Base-by-base conservation (phyloP, 2,888 invertebrate genomes). In the Drosophila putrida region DNA sequence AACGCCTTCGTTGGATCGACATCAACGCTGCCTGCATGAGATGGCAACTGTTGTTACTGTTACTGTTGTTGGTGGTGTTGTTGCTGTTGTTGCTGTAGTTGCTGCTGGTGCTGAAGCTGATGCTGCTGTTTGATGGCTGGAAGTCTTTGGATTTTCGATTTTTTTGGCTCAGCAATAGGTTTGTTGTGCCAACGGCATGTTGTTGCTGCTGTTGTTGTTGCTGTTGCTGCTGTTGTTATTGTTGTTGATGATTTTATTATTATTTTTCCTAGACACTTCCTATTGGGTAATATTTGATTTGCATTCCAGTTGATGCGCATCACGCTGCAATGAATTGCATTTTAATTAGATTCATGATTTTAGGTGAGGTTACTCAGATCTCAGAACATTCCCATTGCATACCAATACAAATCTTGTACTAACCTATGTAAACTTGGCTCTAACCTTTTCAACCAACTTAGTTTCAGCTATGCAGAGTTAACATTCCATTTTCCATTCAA, bases 211-310 rank as follows among this genome's bases (percentile, higher is more conserved):
- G n/a, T 25, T 49, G 59, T 43, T 43, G 25, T 5, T 49, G 55
- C 44, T 54, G 69, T 53, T 75, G 69, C 47, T 70, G 72, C 59
- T 66, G 72, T 71, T 76, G 70, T 69, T 78, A 44, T 71, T 78
- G 71, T 69, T 74, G 70, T 44, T 89, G 89, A 87, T 87, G 86
- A 80, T 87, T 88, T 89, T 86, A 86, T 87, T 86, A 86, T 89
- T 85, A 81, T 88, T 85, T 87, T 76, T 68, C 58, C 73, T 53
- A 69, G 77, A 70, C 80, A 87, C 79, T 89, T 87, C 89, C 86
- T 87, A 89, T 87, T 89, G 88, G 66, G 89, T 77, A 87, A 87
- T 88, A 84, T 78, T 80, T 73, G 89, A 89, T 85, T 85, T 85
- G 89, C 89, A 85, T 85, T 84, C 89, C 85, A 75, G 63, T 38